Evolutionary conservation across 2,888 invertebrate genomes (phyloP), one percentile per base, ranked within the genome.

Genomic region (Argyresthia goedartella): DNA sequence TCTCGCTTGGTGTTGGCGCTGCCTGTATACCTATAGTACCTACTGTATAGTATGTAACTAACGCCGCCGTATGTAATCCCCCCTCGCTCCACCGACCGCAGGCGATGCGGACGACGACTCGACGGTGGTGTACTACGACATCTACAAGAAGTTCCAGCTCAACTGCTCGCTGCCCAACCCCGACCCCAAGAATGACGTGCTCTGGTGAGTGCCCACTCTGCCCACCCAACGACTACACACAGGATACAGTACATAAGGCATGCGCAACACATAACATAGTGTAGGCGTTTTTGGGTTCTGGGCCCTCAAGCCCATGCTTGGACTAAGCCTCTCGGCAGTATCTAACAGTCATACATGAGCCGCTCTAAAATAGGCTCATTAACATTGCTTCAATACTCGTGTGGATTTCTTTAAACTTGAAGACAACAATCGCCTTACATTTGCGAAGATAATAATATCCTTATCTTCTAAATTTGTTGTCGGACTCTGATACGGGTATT

Each of bases 161-260:
- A 67, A 63, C 66, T 79, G 79, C 68, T 55, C 64, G 46, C 54
- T 63, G 54, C 51, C 61, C 55, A 62, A 58, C 59, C 56, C 57
- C 51, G n/a, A n/a, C n/a, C 57, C 56, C 55, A 55, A 53, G 44
- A 53, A 53, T 53, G 53, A 55, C 41, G 67, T 63, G 56, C 57
- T 60, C 36, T 78, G 77, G 77, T 73, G 46, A 60, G 69, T 60
- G 36, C 35, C 34, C n/a, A n/a, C n/a, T n/a, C n/a, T n/a, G n/a
- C n/a, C n/a, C n/a, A 41, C 41, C 4, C 41, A 11, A 11, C 4
- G n/a, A 41, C 41, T 13, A 41, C 41, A 41, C 41, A n/a, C n/a
- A n/a, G n/a, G n/a, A 36, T 36, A 15, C 15, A 4, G 9, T 14
- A n/a, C n/a, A 0, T 8, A n/a, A 44, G 3, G 14, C 43, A 8